Evolutionary conservation across 37 sponge, comb jelly and placozoan species (phyloP), one percentile per base, ranked within the genome.

Genomic region (Tethya wilhelma): DNA sequence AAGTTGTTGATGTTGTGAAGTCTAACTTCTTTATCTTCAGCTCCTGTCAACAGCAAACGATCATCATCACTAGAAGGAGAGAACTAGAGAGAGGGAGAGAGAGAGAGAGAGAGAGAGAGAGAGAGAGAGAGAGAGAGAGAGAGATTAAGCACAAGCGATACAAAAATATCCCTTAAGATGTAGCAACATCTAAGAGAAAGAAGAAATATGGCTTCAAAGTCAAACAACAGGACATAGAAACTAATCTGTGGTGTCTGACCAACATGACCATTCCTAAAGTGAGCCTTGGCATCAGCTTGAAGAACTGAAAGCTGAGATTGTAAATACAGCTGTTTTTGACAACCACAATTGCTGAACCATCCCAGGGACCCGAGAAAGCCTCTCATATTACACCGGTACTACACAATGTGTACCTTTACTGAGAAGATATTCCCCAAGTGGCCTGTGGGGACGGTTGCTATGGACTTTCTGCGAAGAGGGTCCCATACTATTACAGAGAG

Each of bases 391-490:
- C 55, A 49, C 55, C 9, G 55, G 17, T 49, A 49, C 55, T 29
- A 8, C 28, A 12, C 7, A 5, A 12, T 59, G n/a, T 64, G 0
- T 20, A 94, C 95, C 85, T 96, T 96, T 1, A 93, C 96, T 55
- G 90, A 90, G 77, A 96, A 96, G 20, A 96, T 93, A 67, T 96
- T 96, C 19, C 94, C 96, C 19, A 56, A 59, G 71, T 96, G 96
- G 11, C 96, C 96, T 58, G 93, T 93, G 1, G 31, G 70, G 55
- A 89, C 44, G 23, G 66, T 72, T 1, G 84, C 73, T 1, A 56
- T 69, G 20, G 43, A 34, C 20, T 72, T 79, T 12, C 64, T 41
- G 28, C 34, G 38, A 29, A 43, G 59, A 20, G 84, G 76, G 42
- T 90, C 85, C 96, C 96, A 96, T 14, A 96, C 4, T 32, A 78